Percentiles rank a stretch among this genome's conserved stretches.
Conservation (phyloP, 2,113 vertebrate genomes). For the Haemorhous mexicanus region DNA sequence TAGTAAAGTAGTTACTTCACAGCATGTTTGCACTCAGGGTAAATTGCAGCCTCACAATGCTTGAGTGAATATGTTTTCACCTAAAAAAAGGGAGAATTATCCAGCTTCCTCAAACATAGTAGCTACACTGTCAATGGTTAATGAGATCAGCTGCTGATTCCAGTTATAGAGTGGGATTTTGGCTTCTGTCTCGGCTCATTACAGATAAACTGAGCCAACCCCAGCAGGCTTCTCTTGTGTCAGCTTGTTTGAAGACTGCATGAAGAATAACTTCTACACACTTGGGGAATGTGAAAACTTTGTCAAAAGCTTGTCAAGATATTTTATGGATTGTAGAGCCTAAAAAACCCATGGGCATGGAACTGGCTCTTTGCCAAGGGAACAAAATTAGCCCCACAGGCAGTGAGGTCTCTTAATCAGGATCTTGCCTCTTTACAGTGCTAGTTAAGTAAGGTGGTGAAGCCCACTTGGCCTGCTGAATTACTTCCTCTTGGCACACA, state of each 20-base stretch:
- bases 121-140: not conserved
- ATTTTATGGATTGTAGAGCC: not conserved
- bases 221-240: slow-evolving; percentile 15
- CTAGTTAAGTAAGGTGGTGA: not conserved
- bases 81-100: not conserved
- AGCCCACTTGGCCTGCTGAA: not conserved
- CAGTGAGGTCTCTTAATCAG: not conserved
- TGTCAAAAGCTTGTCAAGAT: not conserved
- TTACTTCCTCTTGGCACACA: not conserved
- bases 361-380: not conserved
- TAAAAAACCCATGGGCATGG: not conserved
- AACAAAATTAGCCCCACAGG: not conserved
- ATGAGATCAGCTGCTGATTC: not conserved
- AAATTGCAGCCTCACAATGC: not conserved
- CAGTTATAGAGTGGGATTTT: not conserved
- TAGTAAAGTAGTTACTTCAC: not conserved
- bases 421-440: not conserved
- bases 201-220: not conserved
- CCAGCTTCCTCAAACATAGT: not conserved
- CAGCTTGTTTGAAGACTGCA: slow-evolving; percentile 28
- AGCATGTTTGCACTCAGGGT: not conserved
- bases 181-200: not conserved
- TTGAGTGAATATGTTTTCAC: not conserved
- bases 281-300: not conserved
- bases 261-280: not conserved